These are phyloP conservation scores for Chaetodon trifascialis DNA, from an alignment of 2,113 vertebrate genomes.

Conservation along the genomic window DNA sequence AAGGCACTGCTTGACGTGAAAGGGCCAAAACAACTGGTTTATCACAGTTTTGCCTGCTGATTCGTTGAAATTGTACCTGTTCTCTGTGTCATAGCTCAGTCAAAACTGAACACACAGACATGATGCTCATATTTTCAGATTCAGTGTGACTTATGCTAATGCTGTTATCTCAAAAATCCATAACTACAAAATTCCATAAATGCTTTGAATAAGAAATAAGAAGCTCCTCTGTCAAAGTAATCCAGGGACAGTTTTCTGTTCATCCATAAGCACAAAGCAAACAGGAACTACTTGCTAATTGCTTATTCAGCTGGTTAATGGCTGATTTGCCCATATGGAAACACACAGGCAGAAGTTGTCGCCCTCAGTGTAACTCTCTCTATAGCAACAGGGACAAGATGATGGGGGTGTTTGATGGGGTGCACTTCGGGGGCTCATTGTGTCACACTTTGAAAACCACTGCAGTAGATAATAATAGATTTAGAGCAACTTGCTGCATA, in stretches of 20 bases:
- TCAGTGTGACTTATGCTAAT: background rate
- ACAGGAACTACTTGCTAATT: background rate
- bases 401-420: background rate
- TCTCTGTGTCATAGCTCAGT: background rate
- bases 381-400: background rate
- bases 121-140: background rate
- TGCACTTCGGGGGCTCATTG: background rate
- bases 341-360: background rate
- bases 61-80: background rate
- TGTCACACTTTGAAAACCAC: background rate
- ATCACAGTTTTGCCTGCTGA: background rate
- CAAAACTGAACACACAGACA: background rate
- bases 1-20: too few species aligned
- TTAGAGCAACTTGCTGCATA: background rate
- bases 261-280: background rate
- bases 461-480: background rate
- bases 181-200: background rate
- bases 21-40: background rate
- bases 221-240: background rate
- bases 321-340: too few species aligned
- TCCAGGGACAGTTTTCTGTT: background rate
- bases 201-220: background rate
- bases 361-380: background rate
- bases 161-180: background rate
- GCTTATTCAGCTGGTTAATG: background rate